These are phyloP conservation scores for Premnoplex brunnescens DNA, from an alignment of 2,797 vertebrate genomes.

Conservation along the genomic window DNA sequence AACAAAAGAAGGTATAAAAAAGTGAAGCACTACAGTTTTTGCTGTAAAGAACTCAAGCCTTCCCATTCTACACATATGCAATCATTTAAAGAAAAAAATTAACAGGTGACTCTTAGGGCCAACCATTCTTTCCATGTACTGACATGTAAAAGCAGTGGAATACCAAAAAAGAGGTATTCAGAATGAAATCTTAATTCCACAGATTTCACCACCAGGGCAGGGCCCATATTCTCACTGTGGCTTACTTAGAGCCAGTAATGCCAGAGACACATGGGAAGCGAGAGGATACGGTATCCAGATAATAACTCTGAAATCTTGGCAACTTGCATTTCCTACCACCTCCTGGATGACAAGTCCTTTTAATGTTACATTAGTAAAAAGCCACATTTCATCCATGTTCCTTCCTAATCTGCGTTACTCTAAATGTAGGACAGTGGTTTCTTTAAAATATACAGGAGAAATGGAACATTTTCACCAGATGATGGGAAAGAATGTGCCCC, in stretches of 20 bases:
- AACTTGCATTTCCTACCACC: background rate
- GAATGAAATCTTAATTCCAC: background rate
- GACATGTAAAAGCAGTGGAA: background rate
- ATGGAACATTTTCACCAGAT: background rate
- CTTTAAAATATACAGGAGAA: background rate
- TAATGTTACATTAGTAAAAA: background rate
- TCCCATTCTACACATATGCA: background rate
- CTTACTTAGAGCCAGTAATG: background rate
- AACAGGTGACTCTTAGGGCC: background rate
- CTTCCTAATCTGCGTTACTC: background rate
- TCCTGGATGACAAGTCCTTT: background rate
- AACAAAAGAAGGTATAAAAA: background rate
- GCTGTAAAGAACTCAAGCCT: background rate
- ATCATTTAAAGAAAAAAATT: background rate
- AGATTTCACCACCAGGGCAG: background rate
- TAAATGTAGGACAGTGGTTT: background rate
- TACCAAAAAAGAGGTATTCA: background rate
- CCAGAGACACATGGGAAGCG: fast-evolving
- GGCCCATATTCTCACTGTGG: background rate
- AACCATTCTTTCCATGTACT: background rate
- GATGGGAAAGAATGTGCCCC: background rate
- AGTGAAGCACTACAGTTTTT: background rate
- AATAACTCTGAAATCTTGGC: background rate
- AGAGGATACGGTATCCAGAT: background rate
- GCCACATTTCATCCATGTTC: background rate